phyloP scores from a whole-genome alignment of 2,888 invertebrate genomes.

The Ditylenchus weischeri region DNA sequence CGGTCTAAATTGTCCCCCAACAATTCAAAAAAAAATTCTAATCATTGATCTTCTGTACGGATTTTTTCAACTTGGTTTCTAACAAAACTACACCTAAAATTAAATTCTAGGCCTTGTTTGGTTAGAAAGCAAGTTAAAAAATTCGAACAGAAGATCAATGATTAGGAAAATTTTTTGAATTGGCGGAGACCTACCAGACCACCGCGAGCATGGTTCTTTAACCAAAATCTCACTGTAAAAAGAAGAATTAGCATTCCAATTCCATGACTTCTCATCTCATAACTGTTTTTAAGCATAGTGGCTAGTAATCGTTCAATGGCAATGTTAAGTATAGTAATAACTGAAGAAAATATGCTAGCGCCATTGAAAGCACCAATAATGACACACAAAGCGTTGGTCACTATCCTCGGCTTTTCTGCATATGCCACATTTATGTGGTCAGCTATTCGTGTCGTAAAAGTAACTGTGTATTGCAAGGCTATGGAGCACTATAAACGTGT shows the following conservation, averaged over 20 bases:
- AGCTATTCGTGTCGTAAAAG: conserved; percentile 4
- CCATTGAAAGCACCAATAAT: neutral
- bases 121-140: too few species aligned
- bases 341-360: neutral
- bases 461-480: conserved; percentile 8
- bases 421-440: neutral
- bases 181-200: too few species aligned
- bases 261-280: neutral
- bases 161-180: too few species aligned
- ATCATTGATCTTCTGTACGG: too few species aligned
- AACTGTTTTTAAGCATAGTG: neutral
- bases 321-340: neutral
- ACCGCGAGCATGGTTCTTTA: too few species aligned
- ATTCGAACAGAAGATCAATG: too few species aligned
- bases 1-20: too few species aligned
- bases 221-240: too few species aligned
- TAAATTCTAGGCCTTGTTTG: too few species aligned
- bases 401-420: neutral
- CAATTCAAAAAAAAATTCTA: too few species aligned
- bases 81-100: too few species aligned
- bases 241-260: neutral
- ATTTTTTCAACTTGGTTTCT: too few species aligned
- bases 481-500: neutral
- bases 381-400: neutral
- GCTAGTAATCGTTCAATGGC: neutral